Conservation (phyloP, 2,797 vertebrate species). For the Poeciliopsis gracilis region DNA sequence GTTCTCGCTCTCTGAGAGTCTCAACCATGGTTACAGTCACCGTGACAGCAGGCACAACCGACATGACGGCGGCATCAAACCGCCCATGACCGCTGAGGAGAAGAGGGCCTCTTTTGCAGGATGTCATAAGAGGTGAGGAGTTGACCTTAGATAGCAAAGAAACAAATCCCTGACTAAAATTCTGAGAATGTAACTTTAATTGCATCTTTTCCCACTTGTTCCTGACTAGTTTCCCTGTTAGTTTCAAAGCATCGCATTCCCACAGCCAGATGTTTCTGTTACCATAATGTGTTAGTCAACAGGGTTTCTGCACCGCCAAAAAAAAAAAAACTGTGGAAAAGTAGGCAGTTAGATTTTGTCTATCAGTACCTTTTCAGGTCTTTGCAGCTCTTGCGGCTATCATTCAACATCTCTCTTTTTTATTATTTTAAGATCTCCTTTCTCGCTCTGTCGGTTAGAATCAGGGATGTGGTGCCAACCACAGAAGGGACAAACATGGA, state of each 20-base stretch:
- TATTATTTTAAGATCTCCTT: neutral
- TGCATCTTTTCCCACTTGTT: neutral
- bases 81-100: slow-evolving; percentile 77
- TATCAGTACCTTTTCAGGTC: neutral
- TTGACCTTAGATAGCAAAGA: neutral
- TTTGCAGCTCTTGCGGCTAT: neutral
- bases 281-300: neutral
- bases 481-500: neutral
- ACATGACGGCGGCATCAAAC: slow-evolving; percentile 63
- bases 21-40: slow-evolving; percentile 75
- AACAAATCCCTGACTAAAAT: neutral
- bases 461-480: neutral
- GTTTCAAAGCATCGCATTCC: neutral
- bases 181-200: neutral
- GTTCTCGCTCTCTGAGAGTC: slow-evolving; percentile 85
- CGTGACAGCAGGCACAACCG: slow-evolving; percentile 67
- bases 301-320: neutral
- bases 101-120: slow-evolving; percentile 80
- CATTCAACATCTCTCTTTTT: neutral
- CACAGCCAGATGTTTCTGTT: neutral
- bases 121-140: slow-evolving; percentile 74
- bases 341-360: neutral
- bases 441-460: neutral
- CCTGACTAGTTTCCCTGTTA: neutral
- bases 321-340: neutral